These are phyloP conservation scores for Samia ricini DNA, from an alignment of 1,140 invertebrate species.

Conservation along the genomic window DNA sequence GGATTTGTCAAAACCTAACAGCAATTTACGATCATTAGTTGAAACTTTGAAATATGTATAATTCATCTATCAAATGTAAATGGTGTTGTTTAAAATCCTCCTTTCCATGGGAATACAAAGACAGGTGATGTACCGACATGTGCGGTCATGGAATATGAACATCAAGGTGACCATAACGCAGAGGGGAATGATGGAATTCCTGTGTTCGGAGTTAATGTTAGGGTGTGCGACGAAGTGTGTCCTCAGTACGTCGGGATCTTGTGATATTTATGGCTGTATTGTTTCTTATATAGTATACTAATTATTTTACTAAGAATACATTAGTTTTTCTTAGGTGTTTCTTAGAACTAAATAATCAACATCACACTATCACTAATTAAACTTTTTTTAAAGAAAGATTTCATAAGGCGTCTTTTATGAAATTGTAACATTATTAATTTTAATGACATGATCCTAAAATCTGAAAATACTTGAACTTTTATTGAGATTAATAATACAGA, in stretches of 20 bases:
- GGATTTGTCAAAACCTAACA: not conserved
- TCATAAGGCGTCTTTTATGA: too few relatives aligned
- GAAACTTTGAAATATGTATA: not conserved
- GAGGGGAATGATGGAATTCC: constrained; percentile 12
- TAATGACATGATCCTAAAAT: too few relatives aligned
- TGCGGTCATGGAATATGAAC: constrained; percentile 58
- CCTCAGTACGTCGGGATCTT: constrained; percentile 24
- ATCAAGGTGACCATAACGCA: constrained; percentile 18
- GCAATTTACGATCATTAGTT: not conserved
- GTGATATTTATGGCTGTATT: not conserved
- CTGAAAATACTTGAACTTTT: too few relatives aligned
- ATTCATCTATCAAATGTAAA: not conserved
- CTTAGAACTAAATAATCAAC: too few relatives aligned
- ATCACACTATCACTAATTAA: too few relatives aligned
- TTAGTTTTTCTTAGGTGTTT: not conserved
- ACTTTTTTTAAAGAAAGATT: too few relatives aligned
- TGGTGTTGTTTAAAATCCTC: not conserved
- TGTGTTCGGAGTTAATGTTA: constrained; percentile 13
- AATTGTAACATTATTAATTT: too few relatives aligned
- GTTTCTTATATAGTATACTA: not conserved
- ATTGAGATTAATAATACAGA: too few relatives aligned
- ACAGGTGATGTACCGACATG: constrained; percentile 64
- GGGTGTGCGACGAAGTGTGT: constrained; percentile 61
- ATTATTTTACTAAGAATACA: not conserved
- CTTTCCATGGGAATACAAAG: constrained; percentile 56